These are phyloP conservation scores for Baryphthengus martii DNA, from an alignment of 2,113 vertebrate genomes.

Conservation along the genomic window DNA sequence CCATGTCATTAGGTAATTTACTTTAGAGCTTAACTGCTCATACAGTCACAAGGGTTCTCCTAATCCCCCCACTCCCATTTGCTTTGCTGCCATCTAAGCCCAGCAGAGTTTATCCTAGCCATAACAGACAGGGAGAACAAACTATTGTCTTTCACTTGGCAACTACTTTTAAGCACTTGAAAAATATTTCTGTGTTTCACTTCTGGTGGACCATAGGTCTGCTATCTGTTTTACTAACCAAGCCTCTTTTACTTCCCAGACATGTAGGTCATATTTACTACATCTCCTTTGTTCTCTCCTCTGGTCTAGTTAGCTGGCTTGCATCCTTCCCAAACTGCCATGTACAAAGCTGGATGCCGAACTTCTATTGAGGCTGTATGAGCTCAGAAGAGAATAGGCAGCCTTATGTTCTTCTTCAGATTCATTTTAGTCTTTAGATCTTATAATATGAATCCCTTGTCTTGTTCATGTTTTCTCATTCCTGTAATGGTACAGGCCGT, in stretches of 20 bases:
- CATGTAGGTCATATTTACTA: not conserved
- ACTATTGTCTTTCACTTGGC: not conserved
- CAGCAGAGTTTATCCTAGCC: not conserved
- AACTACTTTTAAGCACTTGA: not conserved
- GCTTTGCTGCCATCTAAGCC: not conserved
- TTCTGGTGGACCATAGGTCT: not conserved
- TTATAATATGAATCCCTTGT: not conserved
- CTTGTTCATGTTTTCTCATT: not conserved
- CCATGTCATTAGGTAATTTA: not conserved
- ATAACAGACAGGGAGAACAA: not conserved
- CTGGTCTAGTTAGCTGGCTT: not conserved
- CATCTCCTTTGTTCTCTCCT: not conserved
- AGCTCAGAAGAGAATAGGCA: not conserved
- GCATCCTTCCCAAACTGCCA: not conserved
- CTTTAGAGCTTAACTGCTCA: not conserved
- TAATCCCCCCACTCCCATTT: not conserved
- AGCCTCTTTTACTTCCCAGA: not conserved
- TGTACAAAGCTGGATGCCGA: not conserved
- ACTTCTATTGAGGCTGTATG: not conserved
- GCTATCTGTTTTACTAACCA: not conserved
- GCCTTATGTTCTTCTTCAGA: not conserved
- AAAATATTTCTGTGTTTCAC: not conserved
- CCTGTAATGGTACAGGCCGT: not conserved
- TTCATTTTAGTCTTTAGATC: not conserved
- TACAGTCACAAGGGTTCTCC: not conserved